Conservation (phyloP, 1,140 invertebrate genomes). For the Leptopilina boulardi region DNA sequence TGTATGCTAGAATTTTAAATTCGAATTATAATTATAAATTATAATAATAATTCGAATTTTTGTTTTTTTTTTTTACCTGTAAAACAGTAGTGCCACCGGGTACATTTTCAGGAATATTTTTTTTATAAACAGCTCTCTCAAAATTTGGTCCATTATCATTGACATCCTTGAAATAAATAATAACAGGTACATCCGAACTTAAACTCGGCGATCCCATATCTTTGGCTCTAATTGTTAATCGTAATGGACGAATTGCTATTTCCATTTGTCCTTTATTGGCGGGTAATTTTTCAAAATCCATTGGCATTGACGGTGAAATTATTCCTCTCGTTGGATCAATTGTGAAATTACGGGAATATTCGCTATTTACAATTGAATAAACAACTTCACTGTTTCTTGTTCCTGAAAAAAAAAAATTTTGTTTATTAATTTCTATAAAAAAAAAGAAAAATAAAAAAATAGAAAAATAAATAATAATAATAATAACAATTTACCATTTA, state of each 20-base stretch:
- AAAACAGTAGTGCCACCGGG: slow-evolving; percentile 86
- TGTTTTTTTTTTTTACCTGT: slow-evolving; percentile 77
- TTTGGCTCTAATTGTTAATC: slow-evolving; percentile 85
- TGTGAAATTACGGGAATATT: slow-evolving; percentile 87
- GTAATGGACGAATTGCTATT: slow-evolving; percentile 80
- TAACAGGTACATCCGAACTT: slow-evolving; percentile 84
- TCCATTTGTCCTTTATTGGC: slow-evolving; percentile 77
- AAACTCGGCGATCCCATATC: slow-evolving; percentile 88
- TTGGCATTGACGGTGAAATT: slow-evolving; percentile 80
- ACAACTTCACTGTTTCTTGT: slow-evolving; percentile 90
- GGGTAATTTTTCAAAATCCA: slow-evolving; percentile 89
- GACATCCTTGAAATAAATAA: slow-evolving; percentile 89
- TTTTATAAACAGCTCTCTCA: slow-evolving; percentile 84
- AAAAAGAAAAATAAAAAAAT: too few relatives aligned
- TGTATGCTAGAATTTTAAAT: too few relatives aligned
- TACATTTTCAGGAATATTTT: slow-evolving; percentile 88
- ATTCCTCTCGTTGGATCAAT: slow-evolving; percentile 85
- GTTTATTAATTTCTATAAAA: too few relatives aligned
- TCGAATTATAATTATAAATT: too few relatives aligned
- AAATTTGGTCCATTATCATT: slow-evolving; percentile 93
- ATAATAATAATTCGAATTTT: background rate
- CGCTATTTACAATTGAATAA: slow-evolving; percentile 87
- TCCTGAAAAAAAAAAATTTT: too few relatives aligned
- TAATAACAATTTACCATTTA: slow-evolving; percentile 86
- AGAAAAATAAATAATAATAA: too few relatives aligned